phyloP scores from a whole-genome alignment of 2,888 invertebrate genomes.

The Leucozona laternaria region DNA sequence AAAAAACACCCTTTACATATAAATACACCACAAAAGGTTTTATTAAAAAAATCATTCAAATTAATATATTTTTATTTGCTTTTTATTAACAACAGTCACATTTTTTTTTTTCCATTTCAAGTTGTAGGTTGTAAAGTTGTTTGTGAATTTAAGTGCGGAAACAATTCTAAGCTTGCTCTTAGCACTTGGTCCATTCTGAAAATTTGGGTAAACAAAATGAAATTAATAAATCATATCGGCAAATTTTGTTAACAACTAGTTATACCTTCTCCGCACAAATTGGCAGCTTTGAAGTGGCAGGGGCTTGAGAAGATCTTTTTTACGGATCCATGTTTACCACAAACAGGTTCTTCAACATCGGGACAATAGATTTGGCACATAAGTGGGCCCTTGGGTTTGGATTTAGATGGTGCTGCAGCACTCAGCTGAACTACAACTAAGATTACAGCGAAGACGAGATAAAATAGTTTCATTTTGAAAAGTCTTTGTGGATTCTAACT shows the following conservation, averaged over 20 bases:
- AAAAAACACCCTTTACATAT: too few species aligned
- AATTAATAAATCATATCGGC: not conserved
- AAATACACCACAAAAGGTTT: too few species aligned
- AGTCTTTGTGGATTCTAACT: not conserved
- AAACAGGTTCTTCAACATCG: constrained; percentile 28
- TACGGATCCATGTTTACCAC: constrained; percentile 42
- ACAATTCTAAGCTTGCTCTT: not conserved
- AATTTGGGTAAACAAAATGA: not conserved
- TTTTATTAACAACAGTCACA: not conserved
- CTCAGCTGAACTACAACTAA: constrained; percentile 24
- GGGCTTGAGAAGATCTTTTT: constrained; percentile 31
- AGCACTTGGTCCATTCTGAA: constrained; percentile 29
- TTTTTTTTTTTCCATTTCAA: not conserved
- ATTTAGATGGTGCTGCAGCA: not conserved
- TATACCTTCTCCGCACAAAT: constrained; percentile 37
- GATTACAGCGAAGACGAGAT: constrained; percentile 22
- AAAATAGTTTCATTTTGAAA: constrained; percentile 48
- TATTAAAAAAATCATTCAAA: too few species aligned
- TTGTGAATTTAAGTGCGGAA: not conserved
- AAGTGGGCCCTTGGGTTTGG: not conserved
- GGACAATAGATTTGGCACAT: constrained; percentile 60
- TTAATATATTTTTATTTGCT: too few species aligned
- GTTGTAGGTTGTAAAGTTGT: not conserved
- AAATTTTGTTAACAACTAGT: constrained; percentile 9
- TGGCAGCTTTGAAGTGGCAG: constrained; percentile 48